Percentiles rank a stretch among this genome's conserved stretches.
Evolutionary conservation across 2,113 vertebrate genomes (phyloP).

Genomic region (Dasypus novemcinctus): DNA sequence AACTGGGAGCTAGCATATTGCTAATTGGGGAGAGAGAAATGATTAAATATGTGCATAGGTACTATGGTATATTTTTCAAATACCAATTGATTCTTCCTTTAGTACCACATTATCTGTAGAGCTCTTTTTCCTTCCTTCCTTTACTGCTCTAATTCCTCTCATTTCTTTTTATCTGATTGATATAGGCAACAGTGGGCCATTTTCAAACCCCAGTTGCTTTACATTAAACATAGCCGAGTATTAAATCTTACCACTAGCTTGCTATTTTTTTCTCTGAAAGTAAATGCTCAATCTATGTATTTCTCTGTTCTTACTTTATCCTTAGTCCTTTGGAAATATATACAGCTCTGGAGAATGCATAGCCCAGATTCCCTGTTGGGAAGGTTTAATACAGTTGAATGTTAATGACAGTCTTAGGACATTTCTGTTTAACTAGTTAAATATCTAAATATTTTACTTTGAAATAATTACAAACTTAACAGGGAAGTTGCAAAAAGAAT

Average conservation of each 20-base stretch:
- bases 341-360: background rate
- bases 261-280: background rate
- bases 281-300: background rate
- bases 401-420: background rate
- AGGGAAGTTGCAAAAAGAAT: too few relatives aligned
- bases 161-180: background rate
- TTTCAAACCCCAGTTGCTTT: background rate
- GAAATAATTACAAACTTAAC: too few relatives aligned
- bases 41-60: background rate
- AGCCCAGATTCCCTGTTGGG: background rate
- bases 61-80: background rate
- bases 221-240: background rate
- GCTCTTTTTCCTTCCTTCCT: background rate
- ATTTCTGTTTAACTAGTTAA: background rate
- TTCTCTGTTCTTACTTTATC: background rate
- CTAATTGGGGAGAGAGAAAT: background rate
- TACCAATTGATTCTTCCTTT: background rate
- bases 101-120: background rate
- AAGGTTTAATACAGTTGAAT: background rate
- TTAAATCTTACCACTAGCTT: background rate
- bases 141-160: background rate
- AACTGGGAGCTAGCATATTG: background rate
- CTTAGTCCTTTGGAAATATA: background rate
- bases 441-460: background rate
- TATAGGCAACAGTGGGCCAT: background rate